Evolutionary conservation across 2,113 vertebrate genomes (phyloP).

Genomic region (Chlorodrepanis virens): DNA sequence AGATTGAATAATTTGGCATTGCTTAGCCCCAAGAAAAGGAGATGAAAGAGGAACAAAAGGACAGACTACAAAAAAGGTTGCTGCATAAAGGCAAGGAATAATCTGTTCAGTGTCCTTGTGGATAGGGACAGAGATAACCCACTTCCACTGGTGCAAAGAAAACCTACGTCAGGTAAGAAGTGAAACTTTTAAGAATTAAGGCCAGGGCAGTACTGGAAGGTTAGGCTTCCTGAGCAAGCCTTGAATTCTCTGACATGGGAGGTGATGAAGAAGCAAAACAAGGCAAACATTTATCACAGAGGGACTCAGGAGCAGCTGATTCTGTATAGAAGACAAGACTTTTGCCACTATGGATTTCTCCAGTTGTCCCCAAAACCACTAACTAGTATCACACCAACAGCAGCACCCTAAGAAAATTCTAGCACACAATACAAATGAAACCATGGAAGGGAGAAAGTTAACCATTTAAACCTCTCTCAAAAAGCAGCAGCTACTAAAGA

Average conservation of each 20-base stretch:
- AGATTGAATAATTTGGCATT: conserved; percentile 6
- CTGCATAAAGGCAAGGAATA: conserved; percentile 4
- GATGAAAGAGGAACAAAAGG: conserved; percentile 30
- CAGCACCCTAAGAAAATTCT: not conserved
- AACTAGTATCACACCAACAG: not conserved
- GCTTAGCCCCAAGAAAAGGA: not conserved
- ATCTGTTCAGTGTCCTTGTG: not conserved
- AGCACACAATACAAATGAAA: not conserved
- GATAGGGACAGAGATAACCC: not conserved
- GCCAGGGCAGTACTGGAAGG: not conserved
- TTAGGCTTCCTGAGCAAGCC: not conserved
- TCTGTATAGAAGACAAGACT: not conserved
- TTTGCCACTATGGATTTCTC: not conserved
- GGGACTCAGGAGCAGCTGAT: not conserved
- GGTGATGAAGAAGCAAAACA: not conserved
- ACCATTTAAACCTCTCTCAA: not conserved
- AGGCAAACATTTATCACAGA: not conserved
- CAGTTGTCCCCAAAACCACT: not conserved
- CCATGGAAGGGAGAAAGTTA: not conserved
- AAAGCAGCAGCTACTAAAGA: not conserved
- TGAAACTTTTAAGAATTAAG: not conserved
- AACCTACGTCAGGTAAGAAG: not conserved
- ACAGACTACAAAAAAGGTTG: not conserved
- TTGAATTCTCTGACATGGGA: not conserved
- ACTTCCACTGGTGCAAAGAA: not conserved